These are phyloP conservation scores for Muscidifurax raptorellus DNA, from an alignment of 1,140 invertebrate species.

Conservation along the genomic window DNA sequence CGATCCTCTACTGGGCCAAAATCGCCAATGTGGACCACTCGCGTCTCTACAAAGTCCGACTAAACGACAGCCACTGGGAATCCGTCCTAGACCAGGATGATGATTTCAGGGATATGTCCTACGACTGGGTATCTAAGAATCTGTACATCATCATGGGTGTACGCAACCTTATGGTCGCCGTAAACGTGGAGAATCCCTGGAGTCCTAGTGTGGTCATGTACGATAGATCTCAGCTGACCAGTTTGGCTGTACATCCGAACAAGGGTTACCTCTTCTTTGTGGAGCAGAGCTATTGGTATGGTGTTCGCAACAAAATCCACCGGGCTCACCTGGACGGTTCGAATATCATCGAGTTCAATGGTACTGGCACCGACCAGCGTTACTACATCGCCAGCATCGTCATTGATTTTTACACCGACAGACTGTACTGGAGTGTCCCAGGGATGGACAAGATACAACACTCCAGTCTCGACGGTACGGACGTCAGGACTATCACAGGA, in stretches of 20 bases:
- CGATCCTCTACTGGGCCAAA: slow-evolving; percentile 42
- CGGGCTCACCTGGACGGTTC: slow-evolving; percentile 41
- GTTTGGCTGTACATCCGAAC: slow-evolving; percentile 41
- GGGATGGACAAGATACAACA: slow-evolving; percentile 36
- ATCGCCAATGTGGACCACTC: slow-evolving; percentile 50
- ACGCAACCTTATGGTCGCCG: slow-evolving; percentile 36
- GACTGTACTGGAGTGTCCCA: slow-evolving; percentile 46
- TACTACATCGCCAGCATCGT: slow-evolving; percentile 41
- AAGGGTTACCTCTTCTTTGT: slow-evolving; percentile 47
- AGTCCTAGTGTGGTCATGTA: slow-evolving; percentile 38
- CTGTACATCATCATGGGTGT: slow-evolving; percentile 48
- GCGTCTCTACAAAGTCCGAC: slow-evolving; percentile 37
- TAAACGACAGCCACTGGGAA: slow-evolving; percentile 48
- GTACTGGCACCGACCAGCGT: not conserved
- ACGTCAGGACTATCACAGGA: slow-evolving; percentile 24
- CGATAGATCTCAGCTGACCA: slow-evolving; percentile 41
- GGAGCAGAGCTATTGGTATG: slow-evolving; percentile 42
- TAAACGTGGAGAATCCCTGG: slow-evolving; percentile 38
- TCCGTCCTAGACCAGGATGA: slow-evolving; percentile 40
- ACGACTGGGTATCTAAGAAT: slow-evolving; percentile 48
- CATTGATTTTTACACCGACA: slow-evolving; percentile 31
- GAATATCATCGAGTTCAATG: slow-evolving; percentile 22
- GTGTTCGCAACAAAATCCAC: slow-evolving; percentile 38
- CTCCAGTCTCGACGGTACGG: slow-evolving; percentile 36
- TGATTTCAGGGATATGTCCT: slow-evolving; percentile 46